phyloP scores from a whole-genome alignment of 2,797 vertebrate genomes.

The Myripristis jacobus region DNA sequence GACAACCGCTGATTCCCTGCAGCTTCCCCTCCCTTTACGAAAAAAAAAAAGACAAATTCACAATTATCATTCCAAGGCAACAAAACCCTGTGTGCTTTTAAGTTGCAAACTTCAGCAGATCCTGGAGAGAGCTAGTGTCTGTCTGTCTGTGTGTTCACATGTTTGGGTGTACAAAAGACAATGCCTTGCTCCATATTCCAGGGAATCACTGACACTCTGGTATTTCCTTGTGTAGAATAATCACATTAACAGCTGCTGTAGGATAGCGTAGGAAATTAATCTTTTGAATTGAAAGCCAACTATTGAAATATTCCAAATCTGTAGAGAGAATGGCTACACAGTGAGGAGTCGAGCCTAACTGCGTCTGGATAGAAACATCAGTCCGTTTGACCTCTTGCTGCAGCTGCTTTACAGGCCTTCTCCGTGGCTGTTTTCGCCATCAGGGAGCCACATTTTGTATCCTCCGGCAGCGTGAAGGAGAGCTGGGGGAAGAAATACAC shows the following conservation, averaged over 20 bases:
- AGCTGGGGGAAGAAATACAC: slow-evolving; percentile 48
- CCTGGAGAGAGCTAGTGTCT: slow-evolving; percentile 58
- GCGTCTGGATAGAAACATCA: slow-evolving; percentile 63
- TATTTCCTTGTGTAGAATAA: slow-evolving; percentile 75
- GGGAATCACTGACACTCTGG: slow-evolving; percentile 74
- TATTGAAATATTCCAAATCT: slow-evolving; percentile 71
- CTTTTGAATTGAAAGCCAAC: slow-evolving; percentile 69
- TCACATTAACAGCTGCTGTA: slow-evolving; percentile 76
- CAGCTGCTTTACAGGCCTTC: slow-evolving; percentile 65
- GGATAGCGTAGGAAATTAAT: slow-evolving; percentile 68
- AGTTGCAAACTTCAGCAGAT: slow-evolving; percentile 78
- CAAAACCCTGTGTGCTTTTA: slow-evolving; percentile 74
- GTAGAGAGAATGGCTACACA: slow-evolving; percentile 63
- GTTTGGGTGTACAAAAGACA: slow-evolving; percentile 64
- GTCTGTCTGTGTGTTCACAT: slow-evolving; percentile 59
- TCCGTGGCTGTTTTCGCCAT: slow-evolving; percentile 71
- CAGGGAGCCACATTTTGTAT: slow-evolving; percentile 63
- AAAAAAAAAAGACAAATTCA: slow-evolving; percentile 69
- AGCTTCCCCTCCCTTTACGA: slow-evolving; percentile 68
- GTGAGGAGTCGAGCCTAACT: slow-evolving; percentile 53
- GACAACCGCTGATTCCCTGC: slow-evolving; percentile 82
- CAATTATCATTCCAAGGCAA: slow-evolving; percentile 73
- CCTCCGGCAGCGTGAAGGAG: slow-evolving; percentile 40
- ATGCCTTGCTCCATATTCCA: slow-evolving; percentile 64
- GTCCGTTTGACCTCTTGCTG: slow-evolving; percentile 60